These are phyloP conservation scores for Astreopora myriophthalma DNA, from an alignment of 64 coral and sea anemone species.

Conservation along the genomic window DNA sequence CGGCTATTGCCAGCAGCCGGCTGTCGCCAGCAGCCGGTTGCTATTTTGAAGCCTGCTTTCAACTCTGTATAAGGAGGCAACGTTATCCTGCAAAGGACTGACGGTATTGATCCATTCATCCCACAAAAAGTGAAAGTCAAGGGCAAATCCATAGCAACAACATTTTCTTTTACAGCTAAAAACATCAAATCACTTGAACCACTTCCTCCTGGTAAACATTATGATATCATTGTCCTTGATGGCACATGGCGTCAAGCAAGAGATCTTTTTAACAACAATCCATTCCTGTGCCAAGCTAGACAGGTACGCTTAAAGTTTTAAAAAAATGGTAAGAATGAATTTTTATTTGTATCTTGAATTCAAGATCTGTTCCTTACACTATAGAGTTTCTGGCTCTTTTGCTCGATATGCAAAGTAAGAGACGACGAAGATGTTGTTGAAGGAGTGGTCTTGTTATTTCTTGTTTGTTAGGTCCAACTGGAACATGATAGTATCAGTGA, in stretches of 20 bases:
- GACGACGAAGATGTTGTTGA: too few species aligned
- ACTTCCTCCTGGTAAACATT: slow-evolving; percentile 12
- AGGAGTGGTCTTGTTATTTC: neutral
- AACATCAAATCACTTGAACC: slow-evolving; percentile 61
- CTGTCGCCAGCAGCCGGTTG: too few species aligned
- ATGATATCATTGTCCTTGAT: slow-evolving; percentile 88
- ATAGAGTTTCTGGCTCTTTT: neutral
- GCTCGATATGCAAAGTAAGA: too few species aligned
- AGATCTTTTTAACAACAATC: slow-evolving; percentile 74
- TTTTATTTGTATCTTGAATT: too few species aligned
- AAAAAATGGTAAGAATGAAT: neutral
- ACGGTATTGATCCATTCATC: too few species aligned
- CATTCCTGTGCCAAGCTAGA: slow-evolving; percentile 58
- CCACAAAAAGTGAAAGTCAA: too few species aligned
- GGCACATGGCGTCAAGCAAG: slow-evolving; percentile 97
- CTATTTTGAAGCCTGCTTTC: too few species aligned
- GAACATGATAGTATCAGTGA: slow-evolving; percentile 81
- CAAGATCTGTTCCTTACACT: too few species aligned
- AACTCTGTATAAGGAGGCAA: too few species aligned
- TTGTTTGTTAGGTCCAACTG: slow-evolving; percentile 69
- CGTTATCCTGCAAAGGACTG: too few species aligned
- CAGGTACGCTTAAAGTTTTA: slow-evolving; percentile 57
- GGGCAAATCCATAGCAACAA: neutral
- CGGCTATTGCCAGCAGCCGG: too few species aligned
- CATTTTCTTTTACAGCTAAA: slow-evolving; percentile 55